Evolutionary conservation across 2,797 vertebrate species (phyloP), one percentile per base, ranked within the genome.

Genomic region (Diglossa cyanea): DNA sequence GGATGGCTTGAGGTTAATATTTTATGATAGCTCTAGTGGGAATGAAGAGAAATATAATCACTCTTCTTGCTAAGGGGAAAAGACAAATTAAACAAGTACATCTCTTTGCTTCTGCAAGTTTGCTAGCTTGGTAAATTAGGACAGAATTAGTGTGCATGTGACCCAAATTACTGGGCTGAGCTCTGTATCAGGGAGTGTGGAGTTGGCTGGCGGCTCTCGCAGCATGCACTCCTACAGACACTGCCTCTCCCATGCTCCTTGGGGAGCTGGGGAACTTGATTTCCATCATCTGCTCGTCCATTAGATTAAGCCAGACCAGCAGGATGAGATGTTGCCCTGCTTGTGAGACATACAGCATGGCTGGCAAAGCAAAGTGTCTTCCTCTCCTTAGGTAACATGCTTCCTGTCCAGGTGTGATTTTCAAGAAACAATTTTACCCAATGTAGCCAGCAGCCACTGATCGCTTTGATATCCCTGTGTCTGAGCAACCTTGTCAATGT

Each of bases 1-100:
- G 87, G 84, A 93, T 89, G 82, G 73, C 50, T 54, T 61, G 88
- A 90, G 81, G 76, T 96, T 94, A 96, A 83, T 96, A 61, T 39
- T 94, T 97, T 96, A 94, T 90, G 78, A 94, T 79, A 66, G 80
- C 65, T 84, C 45, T 88, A 47, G 72, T 91, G 89, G 76, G 93
- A 95, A 84, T 39, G 58, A 96, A 92, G 47, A 79, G 80, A 96
- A 93, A 92, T 67, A 78, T 75, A 79, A 83, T 81, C 72, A 54
- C 33, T 51, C 63, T 33, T 85, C 68, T 79, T 83, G 61, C 75
- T 90, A 3, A 33, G 70, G 20, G 39, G 30, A 10, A 13, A 21
- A 55, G 15, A 33, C 58, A 55, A 61, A 40, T 84, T 39, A 80
- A 65, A 39, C 35, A 89, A 87, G 31, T 58, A 68, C 57, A 73